A percentile compares a stretch with the other conserved stretches of the same genome.
These are phyloP conservation scores for Agapostemon virescens DNA, from an alignment of 2,888 invertebrate genomes.

Conservation along the genomic window DNA sequence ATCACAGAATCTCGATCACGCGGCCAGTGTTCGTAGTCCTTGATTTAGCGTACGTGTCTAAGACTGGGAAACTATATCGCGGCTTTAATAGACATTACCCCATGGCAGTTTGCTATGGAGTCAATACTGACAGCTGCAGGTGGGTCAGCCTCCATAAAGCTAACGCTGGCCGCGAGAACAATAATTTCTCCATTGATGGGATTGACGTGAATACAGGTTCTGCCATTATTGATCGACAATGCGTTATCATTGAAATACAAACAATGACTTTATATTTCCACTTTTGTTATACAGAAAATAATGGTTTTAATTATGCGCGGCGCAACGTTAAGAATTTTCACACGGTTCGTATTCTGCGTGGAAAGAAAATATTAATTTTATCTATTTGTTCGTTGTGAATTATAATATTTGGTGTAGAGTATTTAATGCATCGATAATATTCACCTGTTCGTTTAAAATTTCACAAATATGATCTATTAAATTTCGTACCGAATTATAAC, in stretches of 20 bases:
- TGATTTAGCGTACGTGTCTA: constrained; percentile 25
- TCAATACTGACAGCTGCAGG: constrained; percentile 52
- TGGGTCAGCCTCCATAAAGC: constrained; percentile 45
- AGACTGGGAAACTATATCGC: constrained; percentile 36
- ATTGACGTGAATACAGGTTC: constrained; percentile 58
- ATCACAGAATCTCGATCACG: constrained; percentile 35
- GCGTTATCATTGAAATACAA: constrained; percentile 66
- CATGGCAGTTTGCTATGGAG: constrained; percentile 12
- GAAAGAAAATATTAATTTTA: background rate
- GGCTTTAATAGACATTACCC: constrained; percentile 44
- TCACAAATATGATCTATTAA: background rate
- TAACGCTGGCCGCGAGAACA: constrained; percentile 55
- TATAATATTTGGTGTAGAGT: background rate
- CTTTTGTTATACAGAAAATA: background rate
- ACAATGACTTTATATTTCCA: constrained; percentile 39
- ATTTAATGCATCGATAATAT: background rate
- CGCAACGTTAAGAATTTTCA: background rate
- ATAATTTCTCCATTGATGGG: constrained; percentile 58
- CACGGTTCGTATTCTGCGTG: background rate
- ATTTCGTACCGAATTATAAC: background rate
- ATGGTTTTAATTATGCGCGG: background rate
- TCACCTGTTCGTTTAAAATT: background rate
- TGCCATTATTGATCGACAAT: constrained; percentile 67
- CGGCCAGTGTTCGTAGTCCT: constrained; percentile 15
- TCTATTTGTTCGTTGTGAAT: background rate